Evolutionary conservation across 2,797 vertebrate species (phyloP).

Genomic region (Antennarius maculatus): DNA sequence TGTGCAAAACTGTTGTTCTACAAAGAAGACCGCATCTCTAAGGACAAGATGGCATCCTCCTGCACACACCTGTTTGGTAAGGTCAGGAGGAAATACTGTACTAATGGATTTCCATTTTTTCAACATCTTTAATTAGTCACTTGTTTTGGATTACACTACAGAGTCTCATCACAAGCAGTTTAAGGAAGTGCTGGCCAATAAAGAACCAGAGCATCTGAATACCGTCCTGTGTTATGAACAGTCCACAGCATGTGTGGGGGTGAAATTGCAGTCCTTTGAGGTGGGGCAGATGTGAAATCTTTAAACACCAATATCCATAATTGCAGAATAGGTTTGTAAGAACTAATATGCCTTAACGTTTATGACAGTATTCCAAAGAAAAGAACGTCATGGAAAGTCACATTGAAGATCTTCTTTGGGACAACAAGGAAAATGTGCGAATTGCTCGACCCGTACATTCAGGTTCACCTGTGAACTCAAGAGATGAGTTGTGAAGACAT

Average conservation of each 20-base stretch:
- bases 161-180: conserved; percentile 62
- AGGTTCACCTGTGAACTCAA: conserved; percentile 19
- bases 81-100: background rate
- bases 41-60: conserved; percentile 51
- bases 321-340: background rate
- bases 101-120: background rate
- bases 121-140: background rate
- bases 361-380: conserved; percentile 52
- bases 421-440: conserved; percentile 64
- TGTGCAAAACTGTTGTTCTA: conserved; percentile 59
- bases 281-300: conserved; percentile 18
- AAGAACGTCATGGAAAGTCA: conserved; percentile 47
- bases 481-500: conserved; percentile 64
- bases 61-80: conserved; percentile 71
- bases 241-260: conserved; percentile 67
- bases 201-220: conserved; percentile 52
- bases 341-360: conserved; percentile 13
- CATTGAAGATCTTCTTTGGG: conserved; percentile 55
- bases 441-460: conserved; percentile 46
- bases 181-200: conserved; percentile 41
- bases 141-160: conserved; percentile 24
- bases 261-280: conserved; percentile 62
- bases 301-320: background rate
- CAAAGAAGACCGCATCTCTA: conserved; percentile 33
- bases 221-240: conserved; percentile 71